Conservation (phyloP, 2,888 invertebrate genomes). For the Aricia artaxerxes region DNA sequence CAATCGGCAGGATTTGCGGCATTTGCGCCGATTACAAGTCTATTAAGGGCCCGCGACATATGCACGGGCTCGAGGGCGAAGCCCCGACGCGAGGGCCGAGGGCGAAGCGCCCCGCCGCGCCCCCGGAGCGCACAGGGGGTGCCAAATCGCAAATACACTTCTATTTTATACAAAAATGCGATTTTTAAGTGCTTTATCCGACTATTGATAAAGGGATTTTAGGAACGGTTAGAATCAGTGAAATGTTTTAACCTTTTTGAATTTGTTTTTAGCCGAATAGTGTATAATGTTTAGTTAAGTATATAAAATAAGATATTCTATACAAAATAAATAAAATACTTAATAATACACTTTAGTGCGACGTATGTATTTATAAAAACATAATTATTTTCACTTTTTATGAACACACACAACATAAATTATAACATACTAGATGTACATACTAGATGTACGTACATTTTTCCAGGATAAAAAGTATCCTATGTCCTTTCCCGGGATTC, state of each 20-base stretch:
- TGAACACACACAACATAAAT: too few relatives aligned
- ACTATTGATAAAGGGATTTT: constrained; percentile 17
- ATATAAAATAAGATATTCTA: too few relatives aligned
- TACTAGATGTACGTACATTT: too few relatives aligned
- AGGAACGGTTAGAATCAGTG: background rate
- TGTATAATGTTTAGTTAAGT: too few relatives aligned
- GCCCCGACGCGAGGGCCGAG: constrained; percentile 37
- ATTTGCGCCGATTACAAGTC: constrained; percentile 68
- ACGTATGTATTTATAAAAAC: background rate
- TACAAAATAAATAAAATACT: too few relatives aligned
- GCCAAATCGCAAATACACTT: constrained; percentile 46
- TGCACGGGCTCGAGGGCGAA: constrained; percentile 53
- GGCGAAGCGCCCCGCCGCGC: constrained; percentile 52
- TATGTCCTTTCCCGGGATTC: too few relatives aligned
- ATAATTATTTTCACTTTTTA: too few relatives aligned
- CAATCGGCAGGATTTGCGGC: constrained; percentile 65
- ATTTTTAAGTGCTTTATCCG: constrained; percentile 32
- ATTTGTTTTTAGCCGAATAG: too few relatives aligned
- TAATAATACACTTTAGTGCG: too few relatives aligned
- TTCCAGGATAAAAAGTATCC: too few relatives aligned
- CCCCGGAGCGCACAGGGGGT: constrained; percentile 52
- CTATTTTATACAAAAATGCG: constrained; percentile 41
- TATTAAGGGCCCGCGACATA: constrained; percentile 66
- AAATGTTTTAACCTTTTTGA: background rate
- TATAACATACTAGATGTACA: too few relatives aligned